Conservation (phyloP, 2,113 vertebrate genomes). For the Oncorhynchus masou region DNA sequence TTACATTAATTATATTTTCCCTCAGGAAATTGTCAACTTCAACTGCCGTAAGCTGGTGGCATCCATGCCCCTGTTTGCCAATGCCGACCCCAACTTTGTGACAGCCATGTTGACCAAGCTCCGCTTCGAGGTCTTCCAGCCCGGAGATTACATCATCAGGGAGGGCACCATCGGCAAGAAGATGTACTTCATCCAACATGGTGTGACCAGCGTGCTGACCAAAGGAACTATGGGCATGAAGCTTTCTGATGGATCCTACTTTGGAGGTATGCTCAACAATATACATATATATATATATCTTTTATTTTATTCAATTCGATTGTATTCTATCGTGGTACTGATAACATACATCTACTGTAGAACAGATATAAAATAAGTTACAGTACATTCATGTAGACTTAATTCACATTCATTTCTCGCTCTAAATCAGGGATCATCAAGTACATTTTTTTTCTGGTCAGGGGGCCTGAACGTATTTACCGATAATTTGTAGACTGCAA, state of each 20-base stretch:
- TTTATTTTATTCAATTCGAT: too few relatives aligned
- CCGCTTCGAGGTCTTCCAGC: slow-evolving; percentile 96
- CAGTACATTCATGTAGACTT: too few relatives aligned
- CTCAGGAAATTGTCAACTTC: slow-evolving; percentile 94
- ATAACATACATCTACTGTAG: too few relatives aligned
- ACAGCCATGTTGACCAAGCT: slow-evolving; percentile 97
- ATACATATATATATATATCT: too few relatives aligned
- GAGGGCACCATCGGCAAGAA: slow-evolving; percentile 97
- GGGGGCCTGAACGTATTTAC: too few relatives aligned
- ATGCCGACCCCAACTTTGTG: slow-evolving; percentile 96
- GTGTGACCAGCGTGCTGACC: slow-evolving; percentile 85
- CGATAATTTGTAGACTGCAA: too few relatives aligned
- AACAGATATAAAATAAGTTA: too few relatives aligned
- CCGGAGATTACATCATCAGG: slow-evolving; percentile 88
- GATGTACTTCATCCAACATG: slow-evolving; percentile 99
- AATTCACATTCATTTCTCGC: too few relatives aligned
- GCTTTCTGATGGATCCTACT: slow-evolving; percentile 93
- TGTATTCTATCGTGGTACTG: too few relatives aligned
- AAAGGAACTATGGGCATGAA: slow-evolving; percentile 91
- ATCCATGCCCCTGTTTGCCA: slow-evolving; percentile 96
- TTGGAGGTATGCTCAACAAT: slow-evolving; percentile 80
- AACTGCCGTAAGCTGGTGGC: slow-evolving; percentile 98
- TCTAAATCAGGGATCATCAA: too few relatives aligned
- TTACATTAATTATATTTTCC: background rate
- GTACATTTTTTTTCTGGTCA: too few relatives aligned